These are phyloP conservation scores for Doryteuthis pealeii DNA, from an alignment of 1,140 invertebrate species.

Conservation along the genomic window DNA sequence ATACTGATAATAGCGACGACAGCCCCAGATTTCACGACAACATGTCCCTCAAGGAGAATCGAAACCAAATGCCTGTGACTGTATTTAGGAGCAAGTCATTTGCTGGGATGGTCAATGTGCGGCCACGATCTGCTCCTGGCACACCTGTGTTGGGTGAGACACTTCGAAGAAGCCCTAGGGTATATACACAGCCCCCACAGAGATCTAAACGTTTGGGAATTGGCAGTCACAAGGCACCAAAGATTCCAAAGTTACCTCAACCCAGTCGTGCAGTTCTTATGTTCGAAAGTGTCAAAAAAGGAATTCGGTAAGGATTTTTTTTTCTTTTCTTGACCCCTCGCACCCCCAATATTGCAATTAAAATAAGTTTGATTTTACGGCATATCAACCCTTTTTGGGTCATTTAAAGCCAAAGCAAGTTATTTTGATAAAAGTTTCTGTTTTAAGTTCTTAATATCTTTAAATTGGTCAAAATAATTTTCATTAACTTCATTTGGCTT, in stretches of 20 bases:
- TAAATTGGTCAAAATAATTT: too few relatives aligned
- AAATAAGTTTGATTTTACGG: too few relatives aligned
- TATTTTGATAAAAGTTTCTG: too few relatives aligned
- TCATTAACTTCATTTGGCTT: too few relatives aligned
- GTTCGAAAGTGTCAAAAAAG: constrained; percentile 56
- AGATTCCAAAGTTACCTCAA: constrained; percentile 58
- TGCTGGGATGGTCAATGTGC: constrained; percentile 41
- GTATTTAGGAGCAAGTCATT: constrained; percentile 51
- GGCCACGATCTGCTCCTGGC: constrained; percentile 24
- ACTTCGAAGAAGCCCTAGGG: constrained; percentile 28
- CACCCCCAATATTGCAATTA: too few relatives aligned
- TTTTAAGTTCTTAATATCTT: too few relatives aligned
- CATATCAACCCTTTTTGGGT: too few relatives aligned
- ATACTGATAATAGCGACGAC: too few relatives aligned
- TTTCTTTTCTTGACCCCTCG: not conserved
- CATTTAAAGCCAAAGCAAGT: too few relatives aligned
- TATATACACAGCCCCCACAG: constrained; percentile 22
- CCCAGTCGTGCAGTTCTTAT: constrained; percentile 56
- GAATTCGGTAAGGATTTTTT: constrained; percentile 49
- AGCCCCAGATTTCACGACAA: not conserved
- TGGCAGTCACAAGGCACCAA: constrained; percentile 47
- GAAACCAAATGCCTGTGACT: constrained; percentile 17
- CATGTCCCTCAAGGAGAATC: constrained; percentile 7
- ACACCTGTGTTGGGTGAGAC: constrained; percentile 47
- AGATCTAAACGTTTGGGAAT: constrained; percentile 22